Evolutionary conservation across 2,797 vertebrate species (phyloP).

Genomic region (Urophycis tenuis): DNA sequence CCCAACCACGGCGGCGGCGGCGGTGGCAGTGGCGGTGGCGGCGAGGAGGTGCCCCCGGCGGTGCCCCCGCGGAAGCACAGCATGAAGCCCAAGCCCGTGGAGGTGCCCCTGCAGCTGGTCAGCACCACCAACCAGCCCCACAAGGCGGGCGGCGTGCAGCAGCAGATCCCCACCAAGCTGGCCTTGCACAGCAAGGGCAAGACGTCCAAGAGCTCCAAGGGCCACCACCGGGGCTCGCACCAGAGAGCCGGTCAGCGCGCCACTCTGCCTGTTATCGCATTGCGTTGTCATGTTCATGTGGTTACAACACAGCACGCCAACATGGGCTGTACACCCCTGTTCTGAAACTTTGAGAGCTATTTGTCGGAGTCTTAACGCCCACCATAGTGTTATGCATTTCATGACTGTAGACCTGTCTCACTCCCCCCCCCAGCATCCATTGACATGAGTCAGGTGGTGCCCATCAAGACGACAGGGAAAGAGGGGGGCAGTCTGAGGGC

Average conservation of each 20-base stretch:
- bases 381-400: neutral
- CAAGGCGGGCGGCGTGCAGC: conserved; percentile 75
- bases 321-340: too few relatives aligned
- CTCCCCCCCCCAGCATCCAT: conserved; percentile 54
- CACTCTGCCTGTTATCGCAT: too few relatives aligned
- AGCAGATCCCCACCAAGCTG: conserved; percentile 93
- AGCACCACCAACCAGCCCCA: conserved; percentile 85
- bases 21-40: neutral
- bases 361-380: neutral
- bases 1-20: conserved; percentile 32
- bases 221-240: conserved; percentile 62
- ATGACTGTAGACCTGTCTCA: neutral
- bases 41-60: conserved; percentile 67
- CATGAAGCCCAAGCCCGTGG: conserved; percentile 34
- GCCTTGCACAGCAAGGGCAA: conserved; percentile 60
- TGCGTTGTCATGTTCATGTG: too few relatives aligned
- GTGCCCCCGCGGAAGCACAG: conserved; percentile 77
- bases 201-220: conserved; percentile 59
- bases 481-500: conserved; percentile 73
- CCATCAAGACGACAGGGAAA: conserved; percentile 68
- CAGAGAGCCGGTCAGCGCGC: conserved; percentile 73
- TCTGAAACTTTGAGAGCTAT: neutral
- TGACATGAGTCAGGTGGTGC: conserved; percentile 66
- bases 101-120: conserved; percentile 83
- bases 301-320: too few relatives aligned